Base-by-base conservation (phyloP, 2,113 vertebrate species). In the Cheirogaleus medius region DNA sequence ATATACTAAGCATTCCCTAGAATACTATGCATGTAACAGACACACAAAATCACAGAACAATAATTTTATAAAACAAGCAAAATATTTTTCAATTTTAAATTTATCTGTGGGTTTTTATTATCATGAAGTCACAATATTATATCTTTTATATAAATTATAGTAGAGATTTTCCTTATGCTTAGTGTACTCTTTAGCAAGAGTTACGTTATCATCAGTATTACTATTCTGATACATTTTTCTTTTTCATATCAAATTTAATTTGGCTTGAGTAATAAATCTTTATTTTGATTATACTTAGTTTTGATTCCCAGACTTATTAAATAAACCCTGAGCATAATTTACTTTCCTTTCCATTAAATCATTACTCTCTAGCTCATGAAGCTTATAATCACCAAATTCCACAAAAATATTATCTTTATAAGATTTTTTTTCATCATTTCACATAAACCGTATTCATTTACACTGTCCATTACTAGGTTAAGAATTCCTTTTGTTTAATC, bases 341-440 rank as follows among this genome's bases (percentile, higher is more conserved):
- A 44, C 52, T 90, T 93, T 91, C 39, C 1, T 76, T 87, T 94
- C n/a, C 77, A 68, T 82, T 76, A 94, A 90, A 60, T 91, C 49
- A 87, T 63, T 88, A 11, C 25, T 78, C 17, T 90, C 44, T 39
- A n/a, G 27, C 21, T 74, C 44, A 71, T 25, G 18, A 84, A 37
- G 6, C 2, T 56, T 82, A 76, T 47, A 71, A 39, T 63, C 21
- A 91, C 7, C 32, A 58, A 83, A 80, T 64, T 52, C 20, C 39
- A 71, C 27, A 92, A 60, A 20, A 80, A 71, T 69, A 27, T 73
- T 87, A 83, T 52, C 3, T 9, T 90, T 89, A 49, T 32, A 63
- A 60, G 6, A 27, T 39, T 37, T 84, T 37, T n/a, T 80, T 71
- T 56, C 8, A 60, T 84, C 4, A 39, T 85, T 93, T 95, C n/a